These are phyloP conservation scores for Panulirus ornatus DNA, from an alignment of 1,140 invertebrate genomes.

Conservation along the genomic window DNA sequence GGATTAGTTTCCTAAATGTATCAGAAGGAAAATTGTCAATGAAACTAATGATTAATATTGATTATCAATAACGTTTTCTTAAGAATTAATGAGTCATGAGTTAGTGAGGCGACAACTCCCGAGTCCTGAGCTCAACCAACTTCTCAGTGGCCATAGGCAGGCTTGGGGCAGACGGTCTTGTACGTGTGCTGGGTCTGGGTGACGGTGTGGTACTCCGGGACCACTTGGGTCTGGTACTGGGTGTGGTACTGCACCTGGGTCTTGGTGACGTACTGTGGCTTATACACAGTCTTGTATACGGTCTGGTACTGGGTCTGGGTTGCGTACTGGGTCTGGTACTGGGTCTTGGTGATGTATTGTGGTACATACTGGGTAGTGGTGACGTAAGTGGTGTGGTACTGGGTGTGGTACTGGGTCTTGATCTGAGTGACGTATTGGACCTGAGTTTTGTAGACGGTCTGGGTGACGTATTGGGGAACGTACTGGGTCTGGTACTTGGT, in stretches of 20 bases:
- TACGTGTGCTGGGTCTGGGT: slow-evolving; percentile 40
- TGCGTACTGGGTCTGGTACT: slow-evolving; percentile 38
- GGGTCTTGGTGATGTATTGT: slow-evolving; percentile 41
- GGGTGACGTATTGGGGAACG: slow-evolving; percentile 29
- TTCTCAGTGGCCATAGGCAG: slow-evolving; percentile 29
- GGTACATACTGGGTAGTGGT: no score
- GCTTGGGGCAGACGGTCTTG: slow-evolving; percentile 62
- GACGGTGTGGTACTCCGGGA: slow-evolving; percentile 53
- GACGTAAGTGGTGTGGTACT: slow-evolving; percentile 13
- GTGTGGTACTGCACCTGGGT: not conserved
- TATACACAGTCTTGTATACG: slow-evolving; percentile 21
- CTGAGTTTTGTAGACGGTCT: not conserved
- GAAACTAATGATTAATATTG: no score
- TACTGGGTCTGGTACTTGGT: slow-evolving; percentile 26
- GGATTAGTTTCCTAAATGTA: no score
- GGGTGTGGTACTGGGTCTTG: slow-evolving; percentile 17
- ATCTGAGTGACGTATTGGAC: not conserved
- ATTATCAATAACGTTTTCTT: no score
- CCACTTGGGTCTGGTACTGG: slow-evolving; percentile 34
- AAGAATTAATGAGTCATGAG: no score
- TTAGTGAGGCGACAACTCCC: no score
- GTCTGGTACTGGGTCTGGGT: slow-evolving; percentile 46
- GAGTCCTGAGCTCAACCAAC: no score
- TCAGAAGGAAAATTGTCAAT: no score
- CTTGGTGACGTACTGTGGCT: slow-evolving; percentile 5